Evolutionary conservation across 2,888 invertebrate genomes (phyloP).

Genomic region (Scaptomyza cyrtandrae): DNA sequence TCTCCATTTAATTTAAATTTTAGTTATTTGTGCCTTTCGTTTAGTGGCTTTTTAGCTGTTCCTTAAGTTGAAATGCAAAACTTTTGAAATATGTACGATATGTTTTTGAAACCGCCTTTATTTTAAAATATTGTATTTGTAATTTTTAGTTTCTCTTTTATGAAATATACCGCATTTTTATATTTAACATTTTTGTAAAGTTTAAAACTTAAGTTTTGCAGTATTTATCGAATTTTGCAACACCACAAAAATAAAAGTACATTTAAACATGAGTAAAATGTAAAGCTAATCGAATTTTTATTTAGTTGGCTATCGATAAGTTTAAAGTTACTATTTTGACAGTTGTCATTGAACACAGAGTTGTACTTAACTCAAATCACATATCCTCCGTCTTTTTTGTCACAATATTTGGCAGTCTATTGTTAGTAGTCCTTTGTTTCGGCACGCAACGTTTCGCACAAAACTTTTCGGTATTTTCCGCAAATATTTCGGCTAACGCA

Average conservation of each 20-base stretch:
- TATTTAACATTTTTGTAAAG: slow-evolving; percentile 55
- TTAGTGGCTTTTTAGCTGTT: slow-evolving; percentile 47
- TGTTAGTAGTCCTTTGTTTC: slow-evolving; percentile 53
- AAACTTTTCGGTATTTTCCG: slow-evolving; percentile 59
- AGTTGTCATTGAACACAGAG: background rate
- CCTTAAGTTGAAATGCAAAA: slow-evolving; percentile 27
- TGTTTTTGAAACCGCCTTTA: slow-evolving; percentile 22
- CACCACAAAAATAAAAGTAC: slow-evolving; percentile 46
- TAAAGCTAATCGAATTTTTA: background rate
- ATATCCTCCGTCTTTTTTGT: slow-evolving; percentile 14
- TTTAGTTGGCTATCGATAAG: background rate
- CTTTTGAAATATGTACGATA: slow-evolving; percentile 27
- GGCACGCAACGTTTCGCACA: slow-evolving; percentile 60
- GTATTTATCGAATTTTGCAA: slow-evolving; percentile 64
- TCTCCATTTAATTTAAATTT: slow-evolving; percentile 18
- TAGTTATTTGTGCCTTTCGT: slow-evolving; percentile 52
- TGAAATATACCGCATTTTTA: slow-evolving; percentile 59
- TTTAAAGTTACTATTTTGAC: background rate
- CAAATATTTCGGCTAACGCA: slow-evolving; percentile 51
- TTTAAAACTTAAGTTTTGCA: slow-evolving; percentile 53
- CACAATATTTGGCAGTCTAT: slow-evolving; percentile 27
- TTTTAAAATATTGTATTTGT: slow-evolving; percentile 18
- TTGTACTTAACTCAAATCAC: background rate
- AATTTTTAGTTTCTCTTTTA: slow-evolving; percentile 29
- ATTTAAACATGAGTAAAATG: slow-evolving; percentile 10